Evolutionary conservation across 2,888 invertebrate species (phyloP), one percentile per base, ranked within the genome.

Genomic region (Dusona sp.): DNA sequence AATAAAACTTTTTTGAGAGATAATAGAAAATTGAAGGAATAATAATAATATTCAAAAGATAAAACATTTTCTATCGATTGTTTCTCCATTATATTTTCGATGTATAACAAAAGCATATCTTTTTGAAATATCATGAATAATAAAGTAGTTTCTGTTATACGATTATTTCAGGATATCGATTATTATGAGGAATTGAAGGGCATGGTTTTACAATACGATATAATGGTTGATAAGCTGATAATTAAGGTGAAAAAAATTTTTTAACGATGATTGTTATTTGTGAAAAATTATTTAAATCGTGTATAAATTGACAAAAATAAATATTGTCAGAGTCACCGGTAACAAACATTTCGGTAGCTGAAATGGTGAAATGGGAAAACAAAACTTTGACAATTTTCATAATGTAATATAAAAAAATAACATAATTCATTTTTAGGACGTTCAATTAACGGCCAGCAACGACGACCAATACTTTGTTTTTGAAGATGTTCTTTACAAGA

Each of bases 401-500:
- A 13, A 19, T 25, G 45, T 25, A 25, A 36, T 13, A 11, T 2
- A 22, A 36, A 29, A 19, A 13, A 54, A 11, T 8, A 22, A 72
- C 25, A 45, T 57, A 9, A 42, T 29, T 3, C 51, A 70, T 83
- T 79, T 64, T 89, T 92, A 96, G 96, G 99, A 99, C 93, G 98
- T 99, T 11, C 98, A 98, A 94, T 94, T 99, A 85, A 99, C 99
- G 0, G 98, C 99, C 0, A 98, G 98, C 13, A 99, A 99, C 94
- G 99, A 99, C 93, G 99, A 99, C 94, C 99, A 99, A 93, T 99
- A 99, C 94, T 99, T 99, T 94, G 99, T 99, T 0, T 99, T 99
- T 94, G 99, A 99, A 95, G 99, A 99, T 94, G 96, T 98, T 79
- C 95, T 99, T 1, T 98, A 98, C 94, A 99, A 99, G 96, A 97